A percentile compares a stretch with the other conserved stretches of the same genome.
These are phyloP conservation scores for Microdon myrmicae DNA, from an alignment of 2,888 invertebrate genomes.

Conservation along the genomic window DNA sequence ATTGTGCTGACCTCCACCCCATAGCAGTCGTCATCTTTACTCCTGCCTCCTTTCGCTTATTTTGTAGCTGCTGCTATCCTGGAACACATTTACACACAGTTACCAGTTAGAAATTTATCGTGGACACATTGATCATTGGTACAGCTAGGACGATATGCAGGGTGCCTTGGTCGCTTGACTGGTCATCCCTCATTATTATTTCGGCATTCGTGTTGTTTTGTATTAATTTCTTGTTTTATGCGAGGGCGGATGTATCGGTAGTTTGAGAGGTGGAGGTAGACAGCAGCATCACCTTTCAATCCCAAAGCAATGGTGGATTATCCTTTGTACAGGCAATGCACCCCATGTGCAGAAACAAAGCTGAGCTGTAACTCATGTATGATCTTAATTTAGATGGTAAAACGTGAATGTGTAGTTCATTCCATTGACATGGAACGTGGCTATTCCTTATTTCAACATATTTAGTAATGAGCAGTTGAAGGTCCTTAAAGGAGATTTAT, in stretches of 20 bases:
- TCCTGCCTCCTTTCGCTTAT: constrained; percentile 6
- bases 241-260: constrained; percentile 9
- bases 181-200: constrained; percentile 48
- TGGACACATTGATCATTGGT: constrained; percentile 50
- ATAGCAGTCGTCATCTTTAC: not conserved
- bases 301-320: constrained; percentile 17
- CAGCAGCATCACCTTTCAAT: constrained; percentile 39
- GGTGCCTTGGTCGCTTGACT: constrained; percentile 1
- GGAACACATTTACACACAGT: constrained; percentile 44
- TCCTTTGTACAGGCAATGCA: constrained; percentile 31
- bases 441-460: not conserved
- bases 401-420: constrained; percentile 28
- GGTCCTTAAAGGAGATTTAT: constrained; percentile 36
- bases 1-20: constrained; percentile 17
- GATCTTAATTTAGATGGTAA: constrained; percentile 33
- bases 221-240: constrained; percentile 39
- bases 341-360: constrained; percentile 16
- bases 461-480: constrained; percentile 20
- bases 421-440: constrained; percentile 10
- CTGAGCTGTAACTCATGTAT: constrained; percentile 13
- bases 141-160: constrained; percentile 15
- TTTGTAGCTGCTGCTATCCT: too few relatives aligned
- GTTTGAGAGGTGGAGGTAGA: not conserved
- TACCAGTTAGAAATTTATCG: constrained; percentile 47
- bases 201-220: constrained; percentile 40